Conservation (phyloP, 2,113 vertebrate species). For the Vidua macroura region DNA sequence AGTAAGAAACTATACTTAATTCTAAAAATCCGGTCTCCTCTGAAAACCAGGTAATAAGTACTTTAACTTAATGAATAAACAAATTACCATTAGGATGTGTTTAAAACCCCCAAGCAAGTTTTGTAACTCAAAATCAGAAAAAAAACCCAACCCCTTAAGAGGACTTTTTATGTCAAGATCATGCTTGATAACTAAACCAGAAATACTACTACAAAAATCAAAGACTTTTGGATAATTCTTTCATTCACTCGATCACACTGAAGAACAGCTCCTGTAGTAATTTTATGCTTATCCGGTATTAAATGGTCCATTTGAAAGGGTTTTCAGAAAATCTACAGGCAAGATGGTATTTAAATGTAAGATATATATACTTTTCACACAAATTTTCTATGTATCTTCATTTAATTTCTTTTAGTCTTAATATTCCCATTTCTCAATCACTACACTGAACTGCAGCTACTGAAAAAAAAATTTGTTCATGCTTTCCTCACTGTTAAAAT, state of each 20-base stretch:
- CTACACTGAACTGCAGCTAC: neutral
- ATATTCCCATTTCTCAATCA: neutral
- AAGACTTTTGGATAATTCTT: constrained; percentile 13
- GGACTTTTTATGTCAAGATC: neutral
- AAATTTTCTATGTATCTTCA: neutral
- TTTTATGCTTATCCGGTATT: neutral
- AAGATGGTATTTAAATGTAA: neutral
- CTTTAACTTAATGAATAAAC: neutral
- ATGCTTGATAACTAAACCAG: neutral
- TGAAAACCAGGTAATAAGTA: neutral
- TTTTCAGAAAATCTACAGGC: neutral
- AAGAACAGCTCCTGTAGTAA: neutral
- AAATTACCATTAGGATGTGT: neutral
- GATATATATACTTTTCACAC: neutral
- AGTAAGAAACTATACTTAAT: neutral
- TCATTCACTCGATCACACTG: neutral
- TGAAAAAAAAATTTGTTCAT: neutral
- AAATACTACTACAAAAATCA: neutral
- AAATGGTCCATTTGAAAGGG: neutral
- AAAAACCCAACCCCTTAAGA: neutral
- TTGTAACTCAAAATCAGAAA: neutral
- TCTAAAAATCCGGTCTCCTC: neutral
- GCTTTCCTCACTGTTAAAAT: neutral
- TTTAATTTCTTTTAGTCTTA: neutral
- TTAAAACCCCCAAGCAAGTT: neutral